Evolutionary conservation across 2,888 invertebrate species (phyloP).

Genomic region (Liposcelis brunnea): DNA sequence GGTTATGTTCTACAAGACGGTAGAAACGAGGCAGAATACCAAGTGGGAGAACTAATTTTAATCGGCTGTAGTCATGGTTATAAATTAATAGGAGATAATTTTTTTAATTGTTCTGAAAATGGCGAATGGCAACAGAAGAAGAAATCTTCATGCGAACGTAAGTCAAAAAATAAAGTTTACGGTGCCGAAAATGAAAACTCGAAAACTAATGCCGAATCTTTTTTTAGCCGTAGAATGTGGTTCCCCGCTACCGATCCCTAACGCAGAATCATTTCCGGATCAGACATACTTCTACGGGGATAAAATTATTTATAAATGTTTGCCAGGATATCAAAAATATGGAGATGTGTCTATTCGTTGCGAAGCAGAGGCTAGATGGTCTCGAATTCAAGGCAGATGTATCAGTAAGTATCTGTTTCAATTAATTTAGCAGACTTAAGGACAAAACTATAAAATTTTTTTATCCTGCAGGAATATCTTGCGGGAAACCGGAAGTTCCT

Average conservation of each 20-base stretch:
- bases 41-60: background rate
- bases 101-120: background rate
- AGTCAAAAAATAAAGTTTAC: no score
- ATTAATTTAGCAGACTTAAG: background rate
- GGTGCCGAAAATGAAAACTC: background rate
- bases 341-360: background rate
- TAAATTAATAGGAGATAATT: conserved; percentile 2
- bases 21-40: background rate
- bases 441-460: background rate
- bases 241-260: background rate
- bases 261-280: background rate
- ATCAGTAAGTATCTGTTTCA: background rate
- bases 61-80: background rate
- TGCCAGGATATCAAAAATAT: background rate
- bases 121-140: no score
- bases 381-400: background rate
- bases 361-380: background rate
- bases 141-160: no score
- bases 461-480: background rate
- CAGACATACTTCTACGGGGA: background rate
- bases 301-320: background rate
- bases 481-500: background rate
- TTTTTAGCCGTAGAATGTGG: background rate
- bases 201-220: background rate
- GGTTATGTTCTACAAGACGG: background rate